Percentiles rank a stretch among this genome's conserved stretches.
Evolutionary conservation across 2,797 vertebrate species (phyloP).

Genomic region (Anguilla pacifica): DNA sequence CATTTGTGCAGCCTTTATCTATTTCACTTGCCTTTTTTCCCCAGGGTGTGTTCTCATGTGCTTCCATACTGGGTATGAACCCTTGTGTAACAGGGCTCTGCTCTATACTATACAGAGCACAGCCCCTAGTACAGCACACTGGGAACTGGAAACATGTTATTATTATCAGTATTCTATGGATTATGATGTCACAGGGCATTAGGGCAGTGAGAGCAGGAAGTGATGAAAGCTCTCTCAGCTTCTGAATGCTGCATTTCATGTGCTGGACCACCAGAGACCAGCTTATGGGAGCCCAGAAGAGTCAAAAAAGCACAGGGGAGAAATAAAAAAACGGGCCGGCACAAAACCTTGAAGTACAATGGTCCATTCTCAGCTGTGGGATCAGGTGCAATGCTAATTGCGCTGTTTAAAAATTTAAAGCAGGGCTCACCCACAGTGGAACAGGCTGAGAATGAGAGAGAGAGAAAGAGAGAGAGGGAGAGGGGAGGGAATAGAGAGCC

Average conservation of each 20-base stretch:
- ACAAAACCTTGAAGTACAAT: conserved; percentile 21
- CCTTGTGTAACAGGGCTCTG: too few species aligned
- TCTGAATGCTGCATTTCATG: neutral
- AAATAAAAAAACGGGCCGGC: conserved; percentile 11
- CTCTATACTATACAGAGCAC: too few species aligned
- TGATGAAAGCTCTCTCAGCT: neutral
- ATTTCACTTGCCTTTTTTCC: too few species aligned
- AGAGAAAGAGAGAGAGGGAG: conserved; percentile 21
- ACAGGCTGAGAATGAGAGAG: conserved; percentile 24
- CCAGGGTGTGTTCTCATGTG: too few species aligned
- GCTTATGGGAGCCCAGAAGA: neutral
- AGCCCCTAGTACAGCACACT: neutral
- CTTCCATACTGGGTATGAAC: too few species aligned
- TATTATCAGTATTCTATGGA: neutral
- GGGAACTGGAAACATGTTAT: neutral
- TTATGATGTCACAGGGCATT: neutral
- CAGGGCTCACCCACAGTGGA: conserved; percentile 22
- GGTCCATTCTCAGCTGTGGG: conserved; percentile 40
- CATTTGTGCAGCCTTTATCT: too few species aligned
- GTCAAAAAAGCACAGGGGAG: neutral
- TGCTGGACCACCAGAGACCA: neutral
- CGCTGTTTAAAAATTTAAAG: conserved; percentile 64
- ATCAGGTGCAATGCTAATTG: conserved; percentile 65
- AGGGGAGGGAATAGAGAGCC: conserved; percentile 32
- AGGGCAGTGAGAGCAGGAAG: neutral